A percentile compares a stretch with the other conserved stretches of the same genome.
Conservation (phyloP, 2,888 invertebrate species). For the Malacosoma neustria region DNA sequence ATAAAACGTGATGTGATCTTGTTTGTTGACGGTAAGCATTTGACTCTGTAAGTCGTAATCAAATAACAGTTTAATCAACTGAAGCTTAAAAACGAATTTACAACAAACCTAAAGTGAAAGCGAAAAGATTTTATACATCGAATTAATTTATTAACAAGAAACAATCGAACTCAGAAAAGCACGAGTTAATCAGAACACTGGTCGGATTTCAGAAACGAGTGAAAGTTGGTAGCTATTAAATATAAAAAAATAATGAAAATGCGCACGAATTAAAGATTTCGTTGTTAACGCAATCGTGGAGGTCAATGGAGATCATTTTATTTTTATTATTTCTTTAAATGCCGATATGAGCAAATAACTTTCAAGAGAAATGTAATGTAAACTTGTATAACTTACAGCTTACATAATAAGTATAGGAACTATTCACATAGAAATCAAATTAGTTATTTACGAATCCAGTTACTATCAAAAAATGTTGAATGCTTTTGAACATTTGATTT, state of each 20-base stretch:
- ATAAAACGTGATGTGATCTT: constrained; percentile 24
- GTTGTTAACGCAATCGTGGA: constrained; percentile 30
- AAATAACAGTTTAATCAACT: constrained; percentile 6
- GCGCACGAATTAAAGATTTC: constrained; percentile 21
- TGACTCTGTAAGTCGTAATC: constrained; percentile 4
- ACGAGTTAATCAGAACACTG: constrained; percentile 42
- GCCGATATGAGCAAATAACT: constrained; percentile 9
- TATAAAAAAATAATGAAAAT: constrained; percentile 29
- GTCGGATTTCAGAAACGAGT: constrained; percentile 44
- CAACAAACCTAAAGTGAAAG: constrained; percentile 29
- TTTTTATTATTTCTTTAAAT: constrained; percentile 6
- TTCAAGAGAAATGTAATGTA: not conserved
- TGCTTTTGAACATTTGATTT: not conserved
- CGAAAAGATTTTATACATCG: constrained; percentile 22
- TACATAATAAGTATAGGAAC: not conserved
- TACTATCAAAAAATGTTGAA: not conserved
- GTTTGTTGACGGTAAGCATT: constrained; percentile 29
- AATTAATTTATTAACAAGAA: constrained; percentile 14
- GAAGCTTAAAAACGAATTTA: constrained; percentile 13
- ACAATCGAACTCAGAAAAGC: constrained; percentile 23
- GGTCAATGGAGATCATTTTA: constrained; percentile 27
- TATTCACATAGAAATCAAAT: not conserved
- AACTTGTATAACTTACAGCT: not conserved
- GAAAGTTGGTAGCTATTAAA: constrained; percentile 40
- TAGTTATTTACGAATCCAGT: not conserved